A percentile compares a stretch with the other conserved stretches of the same genome.
phyloP scores from a whole-genome alignment of 92 coral and sea anemone species.

The Bergia sp. region DNA sequence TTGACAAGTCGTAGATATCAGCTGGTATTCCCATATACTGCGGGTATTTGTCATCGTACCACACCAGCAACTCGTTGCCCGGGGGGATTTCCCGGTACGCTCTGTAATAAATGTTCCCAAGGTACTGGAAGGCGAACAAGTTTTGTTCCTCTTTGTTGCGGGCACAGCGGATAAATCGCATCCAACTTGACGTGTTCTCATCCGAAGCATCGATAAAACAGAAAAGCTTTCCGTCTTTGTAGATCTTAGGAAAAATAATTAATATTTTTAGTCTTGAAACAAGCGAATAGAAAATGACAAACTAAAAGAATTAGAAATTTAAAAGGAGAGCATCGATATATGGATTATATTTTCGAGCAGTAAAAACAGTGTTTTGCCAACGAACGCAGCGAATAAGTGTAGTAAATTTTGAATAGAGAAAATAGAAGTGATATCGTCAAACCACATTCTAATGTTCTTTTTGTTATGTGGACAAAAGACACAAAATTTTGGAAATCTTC shows the following conservation, averaged over 20 bases:
- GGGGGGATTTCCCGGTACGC: conserved; percentile 82
- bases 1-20: conserved; percentile 42
- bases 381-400: not conserved
- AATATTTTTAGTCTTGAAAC: not conserved
- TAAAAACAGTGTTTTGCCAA: too few relatives aligned
- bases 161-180: conserved; percentile 96
- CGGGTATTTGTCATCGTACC: conserved; percentile 91
- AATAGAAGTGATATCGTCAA: too few relatives aligned
- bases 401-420: too few relatives aligned
- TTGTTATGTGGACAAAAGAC: too few relatives aligned
- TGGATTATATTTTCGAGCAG: too few relatives aligned
- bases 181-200: conserved; percentile 94
- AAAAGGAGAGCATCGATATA: not conserved
- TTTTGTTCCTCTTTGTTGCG: conserved; percentile 91
- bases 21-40: conserved; percentile 94
- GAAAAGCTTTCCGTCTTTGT: conserved; percentile 79
- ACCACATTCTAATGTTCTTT: too few relatives aligned
- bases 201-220: conserved; percentile 89
- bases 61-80: conserved; percentile 86
- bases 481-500: too few relatives aligned
- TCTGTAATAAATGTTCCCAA: conserved; percentile 90
- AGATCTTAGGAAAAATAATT: conserved; percentile 61
- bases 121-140: conserved; percentile 86
- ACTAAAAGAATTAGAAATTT: not conserved
- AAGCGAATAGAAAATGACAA: not conserved